Evolutionary conservation across 2,888 invertebrate genomes (phyloP).

Genomic region (Nephrotoma appendiculata): DNA sequence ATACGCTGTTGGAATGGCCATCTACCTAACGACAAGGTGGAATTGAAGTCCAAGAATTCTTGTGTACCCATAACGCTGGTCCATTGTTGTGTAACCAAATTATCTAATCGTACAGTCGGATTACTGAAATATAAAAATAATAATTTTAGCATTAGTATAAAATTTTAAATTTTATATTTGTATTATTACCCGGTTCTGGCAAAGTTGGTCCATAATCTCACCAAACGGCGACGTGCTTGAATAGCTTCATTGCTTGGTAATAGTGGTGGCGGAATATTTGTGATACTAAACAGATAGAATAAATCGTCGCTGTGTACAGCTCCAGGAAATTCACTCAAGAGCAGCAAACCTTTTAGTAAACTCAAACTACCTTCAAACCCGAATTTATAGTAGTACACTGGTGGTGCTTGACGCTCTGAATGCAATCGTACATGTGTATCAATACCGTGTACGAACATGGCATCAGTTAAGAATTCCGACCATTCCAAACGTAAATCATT

Average conservation of each 20-base stretch:
- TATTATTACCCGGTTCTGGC: slow-evolving; percentile 34
- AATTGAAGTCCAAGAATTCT: slow-evolving; percentile 33
- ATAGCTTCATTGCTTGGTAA: slow-evolving; percentile 29
- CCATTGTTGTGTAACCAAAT: slow-evolving; percentile 23
- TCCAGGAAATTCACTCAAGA: slow-evolving; percentile 13
- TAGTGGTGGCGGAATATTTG: slow-evolving; percentile 21
- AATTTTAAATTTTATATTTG: slow-evolving; percentile 6
- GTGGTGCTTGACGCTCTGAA: slow-evolving; percentile 6
- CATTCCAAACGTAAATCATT: slow-evolving; percentile 5
- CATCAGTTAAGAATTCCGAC: slow-evolving; percentile 8
- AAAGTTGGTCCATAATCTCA: slow-evolving; percentile 39
- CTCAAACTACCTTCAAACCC: slow-evolving; percentile 10
- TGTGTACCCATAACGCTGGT: slow-evolving; percentile 31
- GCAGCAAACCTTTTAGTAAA: slow-evolving; percentile 7
- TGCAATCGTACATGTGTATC: slow-evolving; percentile 10
- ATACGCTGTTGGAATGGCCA: slow-evolving; percentile 35
- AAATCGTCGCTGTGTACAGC: slow-evolving; percentile 32
- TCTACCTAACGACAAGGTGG: slow-evolving; percentile 33
- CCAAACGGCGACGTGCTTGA: slow-evolving; percentile 29
- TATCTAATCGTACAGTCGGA: slow-evolving; percentile 33
- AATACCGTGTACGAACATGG: slow-evolving; percentile 9
- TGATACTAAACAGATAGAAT: slow-evolving; percentile 29
- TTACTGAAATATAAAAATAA: slow-evolving; percentile 22
- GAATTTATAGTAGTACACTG: slow-evolving; percentile 11
- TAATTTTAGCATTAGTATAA: not conserved